A percentile compares a stretch with the other conserved stretches of the same genome.
Evolutionary conservation across 2,888 invertebrate species (phyloP).

Genomic region (Ochropacha duplaris): DNA sequence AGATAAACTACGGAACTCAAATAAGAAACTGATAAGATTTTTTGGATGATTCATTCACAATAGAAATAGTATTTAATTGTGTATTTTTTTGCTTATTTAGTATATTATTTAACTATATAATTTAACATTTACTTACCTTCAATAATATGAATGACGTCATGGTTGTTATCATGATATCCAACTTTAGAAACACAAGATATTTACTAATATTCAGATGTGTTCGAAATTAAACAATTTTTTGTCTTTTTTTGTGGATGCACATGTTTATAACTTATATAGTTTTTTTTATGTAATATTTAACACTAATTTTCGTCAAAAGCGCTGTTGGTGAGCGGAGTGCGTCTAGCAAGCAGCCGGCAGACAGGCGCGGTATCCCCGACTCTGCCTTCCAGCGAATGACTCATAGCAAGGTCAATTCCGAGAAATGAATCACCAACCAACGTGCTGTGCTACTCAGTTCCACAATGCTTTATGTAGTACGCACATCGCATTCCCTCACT

Average conservation of each 20-base stretch:
- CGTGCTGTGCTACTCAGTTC: conserved; percentile 68
- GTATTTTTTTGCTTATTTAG: conserved; percentile 15
- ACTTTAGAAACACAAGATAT: conserved; percentile 69
- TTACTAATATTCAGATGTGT: conserved; percentile 45
- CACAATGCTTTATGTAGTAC: conserved; percentile 74
- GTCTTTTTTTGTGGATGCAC: conserved; percentile 48
- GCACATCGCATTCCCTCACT: conserved; percentile 72
- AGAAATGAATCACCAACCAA: conserved; percentile 83
- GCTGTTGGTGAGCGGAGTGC: conserved; percentile 63
- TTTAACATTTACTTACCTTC: conserved; percentile 62
- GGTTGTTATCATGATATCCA: conserved; percentile 82
- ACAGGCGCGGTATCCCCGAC: conserved; percentile 84
- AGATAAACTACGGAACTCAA: conserved; percentile 61
- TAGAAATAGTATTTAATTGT: conserved; percentile 23
- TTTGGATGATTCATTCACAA: conserved; percentile 52
- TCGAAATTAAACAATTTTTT: conserved; percentile 45
- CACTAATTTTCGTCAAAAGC: conserved; percentile 52
- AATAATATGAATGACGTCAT: conserved; percentile 83
- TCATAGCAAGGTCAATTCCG: conserved; percentile 84
- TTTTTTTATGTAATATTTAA: conserved; percentile 35
- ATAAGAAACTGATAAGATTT: conserved; percentile 68
- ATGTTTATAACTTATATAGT: conserved; percentile 47
- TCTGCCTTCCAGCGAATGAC: conserved; percentile 83
- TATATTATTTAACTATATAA: conserved; percentile 6
- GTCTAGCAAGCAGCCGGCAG: conserved; percentile 78